phyloP scores from a whole-genome alignment of 2,797 vertebrate species.

The Eidolon dupreanum region DNA sequence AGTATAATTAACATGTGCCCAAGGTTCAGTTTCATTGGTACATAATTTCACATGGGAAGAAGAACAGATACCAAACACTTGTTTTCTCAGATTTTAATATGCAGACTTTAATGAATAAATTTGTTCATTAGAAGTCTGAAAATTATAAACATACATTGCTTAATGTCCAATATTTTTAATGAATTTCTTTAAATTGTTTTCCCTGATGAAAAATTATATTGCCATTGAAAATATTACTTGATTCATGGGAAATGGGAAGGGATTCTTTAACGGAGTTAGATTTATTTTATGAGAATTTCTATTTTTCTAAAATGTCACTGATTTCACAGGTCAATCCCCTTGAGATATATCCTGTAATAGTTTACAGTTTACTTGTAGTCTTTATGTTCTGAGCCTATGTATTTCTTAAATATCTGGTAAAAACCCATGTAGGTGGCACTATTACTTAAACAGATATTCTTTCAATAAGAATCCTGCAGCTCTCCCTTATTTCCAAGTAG shows the following conservation, averaged over 20 bases:
- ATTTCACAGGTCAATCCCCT: background rate
- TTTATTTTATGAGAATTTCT: background rate
- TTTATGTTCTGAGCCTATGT: background rate
- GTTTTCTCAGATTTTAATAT: background rate
- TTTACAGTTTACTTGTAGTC: background rate
- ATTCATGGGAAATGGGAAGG: background rate
- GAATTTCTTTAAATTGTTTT: conserved; percentile 1
- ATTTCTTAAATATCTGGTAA: background rate
- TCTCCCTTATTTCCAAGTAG: background rate
- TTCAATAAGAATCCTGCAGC: background rate
- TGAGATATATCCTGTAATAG: background rate
- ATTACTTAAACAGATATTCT: background rate
- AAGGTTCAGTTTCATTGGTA: background rate
- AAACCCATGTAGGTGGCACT: background rate
- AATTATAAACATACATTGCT: background rate
- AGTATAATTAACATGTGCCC: background rate
- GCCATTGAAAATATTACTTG: background rate
- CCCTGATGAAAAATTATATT: background rate
- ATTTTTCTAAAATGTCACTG: background rate
- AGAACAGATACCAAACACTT: background rate
- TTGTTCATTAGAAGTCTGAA: background rate
- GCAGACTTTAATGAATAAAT: background rate
- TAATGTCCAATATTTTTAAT: background rate
- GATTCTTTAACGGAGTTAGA: background rate
- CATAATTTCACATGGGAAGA: background rate